Conservation (phyloP, 2,113 vertebrate species). For the Oreotrochilus melanogaster region DNA sequence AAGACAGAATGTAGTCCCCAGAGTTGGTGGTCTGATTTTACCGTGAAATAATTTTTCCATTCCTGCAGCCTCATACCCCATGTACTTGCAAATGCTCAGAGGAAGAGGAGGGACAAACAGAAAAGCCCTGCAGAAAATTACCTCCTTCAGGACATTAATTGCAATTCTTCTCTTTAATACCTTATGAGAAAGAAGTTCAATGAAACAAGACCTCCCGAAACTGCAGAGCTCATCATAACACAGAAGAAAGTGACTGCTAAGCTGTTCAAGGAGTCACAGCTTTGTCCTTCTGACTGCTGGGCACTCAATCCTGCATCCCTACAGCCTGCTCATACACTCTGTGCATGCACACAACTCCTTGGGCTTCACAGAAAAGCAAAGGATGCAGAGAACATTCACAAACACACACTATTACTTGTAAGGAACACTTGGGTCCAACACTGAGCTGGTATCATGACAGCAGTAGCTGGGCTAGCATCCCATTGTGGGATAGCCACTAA, state of each 20-base stretch:
- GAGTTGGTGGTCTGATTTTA: not conserved
- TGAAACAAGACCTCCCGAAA: not conserved
- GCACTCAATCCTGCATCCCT: not conserved
- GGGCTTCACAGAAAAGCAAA: not conserved
- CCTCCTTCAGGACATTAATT: not conserved
- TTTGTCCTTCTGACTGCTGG: not conserved
- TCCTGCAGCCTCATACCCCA: not conserved
- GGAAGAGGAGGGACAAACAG: not conserved
- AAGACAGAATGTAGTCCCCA: not conserved
- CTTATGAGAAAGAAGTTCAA: not conserved
- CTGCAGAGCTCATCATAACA: not conserved
- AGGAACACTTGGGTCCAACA: not conserved
- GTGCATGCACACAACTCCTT: not conserved
- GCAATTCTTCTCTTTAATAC: not conserved
- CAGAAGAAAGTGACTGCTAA: not conserved
- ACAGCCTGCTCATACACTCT: not conserved
- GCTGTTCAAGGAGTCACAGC: not conserved
- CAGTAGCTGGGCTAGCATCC: not conserved
- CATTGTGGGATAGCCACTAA: not conserved
- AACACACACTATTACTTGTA: too few species aligned
- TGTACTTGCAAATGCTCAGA: not conserved
- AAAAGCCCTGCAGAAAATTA: not conserved
- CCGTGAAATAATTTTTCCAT: not conserved
- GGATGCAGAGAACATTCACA: not conserved
- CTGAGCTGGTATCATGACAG: not conserved